phyloP scores from a whole-genome alignment of 1,140 invertebrate genomes.

The Teleopsis dalmanni region DNA sequence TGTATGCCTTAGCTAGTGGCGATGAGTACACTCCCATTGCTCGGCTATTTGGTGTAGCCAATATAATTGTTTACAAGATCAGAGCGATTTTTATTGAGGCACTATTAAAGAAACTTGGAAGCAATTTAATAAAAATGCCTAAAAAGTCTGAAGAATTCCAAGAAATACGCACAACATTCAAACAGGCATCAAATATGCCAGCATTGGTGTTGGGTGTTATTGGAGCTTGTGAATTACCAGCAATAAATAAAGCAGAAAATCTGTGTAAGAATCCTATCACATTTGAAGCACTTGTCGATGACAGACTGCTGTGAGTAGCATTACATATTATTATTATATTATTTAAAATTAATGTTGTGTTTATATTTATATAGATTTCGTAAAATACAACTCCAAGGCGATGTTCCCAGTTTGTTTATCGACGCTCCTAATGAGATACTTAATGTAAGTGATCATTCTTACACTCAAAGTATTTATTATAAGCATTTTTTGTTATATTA shows the following conservation, averaged over 20 bases:
- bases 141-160: constrained; percentile 20
- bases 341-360: neutral
- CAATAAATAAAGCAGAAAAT: neutral
- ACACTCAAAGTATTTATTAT: neutral
- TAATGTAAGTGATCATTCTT: constrained; percentile 3
- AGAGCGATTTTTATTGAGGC: constrained; percentile 27
- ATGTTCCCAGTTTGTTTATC: constrained; percentile 17
- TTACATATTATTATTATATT: neutral
- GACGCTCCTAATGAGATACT: constrained; percentile 17
- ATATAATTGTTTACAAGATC: constrained; percentile 26
- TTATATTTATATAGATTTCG: no score
- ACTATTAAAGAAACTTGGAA: constrained; percentile 14
- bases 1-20: constrained; percentile 29
- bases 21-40: constrained; percentile 21
- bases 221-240: constrained; percentile 9
- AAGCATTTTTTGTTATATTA: neutral
- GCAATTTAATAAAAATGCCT: constrained; percentile 22
- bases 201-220: constrained; percentile 25
- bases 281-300: constrained; percentile 21
- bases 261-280: neutral
- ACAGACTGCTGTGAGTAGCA: constrained; percentile 22
- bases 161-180: constrained; percentile 23
- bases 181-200: constrained; percentile 27
- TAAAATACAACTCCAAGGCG: constrained; percentile 19
- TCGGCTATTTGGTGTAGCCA: constrained; percentile 20